Conservation (phyloP, 2,888 invertebrate species). For the Nomada fabriciana region DNA sequence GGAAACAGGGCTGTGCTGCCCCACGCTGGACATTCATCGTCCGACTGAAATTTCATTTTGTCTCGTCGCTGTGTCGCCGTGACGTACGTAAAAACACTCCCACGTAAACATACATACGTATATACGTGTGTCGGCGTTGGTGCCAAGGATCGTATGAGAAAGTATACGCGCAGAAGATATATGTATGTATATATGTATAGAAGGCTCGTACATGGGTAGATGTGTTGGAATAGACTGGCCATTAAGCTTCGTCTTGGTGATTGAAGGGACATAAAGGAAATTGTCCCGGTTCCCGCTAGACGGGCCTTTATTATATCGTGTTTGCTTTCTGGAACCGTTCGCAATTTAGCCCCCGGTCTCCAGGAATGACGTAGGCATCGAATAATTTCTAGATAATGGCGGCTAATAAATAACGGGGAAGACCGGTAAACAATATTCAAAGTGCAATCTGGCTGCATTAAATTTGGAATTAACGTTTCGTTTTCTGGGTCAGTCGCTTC, state of each 20-base stretch:
- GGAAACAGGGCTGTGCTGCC: constrained; percentile 28
- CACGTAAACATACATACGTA: neutral
- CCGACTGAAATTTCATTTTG: constrained; percentile 73
- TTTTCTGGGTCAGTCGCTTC: constrained; percentile 21
- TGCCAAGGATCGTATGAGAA: neutral
- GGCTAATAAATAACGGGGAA: constrained; percentile 51
- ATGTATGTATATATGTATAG: no score
- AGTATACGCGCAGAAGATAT: neutral
- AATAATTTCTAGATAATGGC: constrained; percentile 57
- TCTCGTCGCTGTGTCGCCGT: constrained; percentile 56
- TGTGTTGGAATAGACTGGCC: constrained; percentile 20
- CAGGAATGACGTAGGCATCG: constrained; percentile 34
- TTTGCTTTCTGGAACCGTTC: constrained; percentile 53
- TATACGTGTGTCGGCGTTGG: neutral
- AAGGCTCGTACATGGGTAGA: neutral
- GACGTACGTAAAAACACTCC: constrained; percentile 40
- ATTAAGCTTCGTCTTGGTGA: constrained; percentile 63
- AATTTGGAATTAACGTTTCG: constrained; percentile 40
- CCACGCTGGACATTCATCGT: constrained; percentile 60
- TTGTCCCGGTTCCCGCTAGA: constrained; percentile 53
- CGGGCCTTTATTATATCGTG: constrained; percentile 40
- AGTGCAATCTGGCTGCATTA: constrained; percentile 26
- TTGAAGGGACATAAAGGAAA: constrained; percentile 61
- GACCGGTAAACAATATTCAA: constrained; percentile 9
- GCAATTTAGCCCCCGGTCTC: constrained; percentile 50